Evolutionary conservation across 2,888 invertebrate species (phyloP).

Genomic region (Megamerina dolium): DNA sequence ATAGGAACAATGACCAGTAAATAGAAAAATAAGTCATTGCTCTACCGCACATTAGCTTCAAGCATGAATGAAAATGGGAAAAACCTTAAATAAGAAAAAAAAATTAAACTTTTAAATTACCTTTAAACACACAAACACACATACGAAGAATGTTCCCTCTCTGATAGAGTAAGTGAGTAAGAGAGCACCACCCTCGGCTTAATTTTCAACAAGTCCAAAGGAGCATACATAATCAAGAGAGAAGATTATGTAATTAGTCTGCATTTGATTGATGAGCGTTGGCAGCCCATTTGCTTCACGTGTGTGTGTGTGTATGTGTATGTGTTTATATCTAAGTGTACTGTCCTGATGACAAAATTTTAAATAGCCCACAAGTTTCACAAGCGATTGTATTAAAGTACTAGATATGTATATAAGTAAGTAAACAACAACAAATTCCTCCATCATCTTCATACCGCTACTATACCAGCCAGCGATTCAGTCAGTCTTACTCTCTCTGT

Average conservation of each 20-base stretch:
- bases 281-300: constrained; percentile 18
- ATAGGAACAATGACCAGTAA: no score
- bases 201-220: constrained; percentile 27
- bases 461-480: background rate
- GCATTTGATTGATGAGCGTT: constrained; percentile 49
- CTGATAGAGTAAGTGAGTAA: no score
- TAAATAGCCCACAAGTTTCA: constrained; percentile 13
- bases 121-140: constrained; percentile 1
- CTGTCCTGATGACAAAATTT: no score
- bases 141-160: background rate
- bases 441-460: background rate
- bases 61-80: no score
- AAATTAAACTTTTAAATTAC: constrained; percentile 12
- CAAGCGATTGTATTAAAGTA: background rate
- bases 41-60: no score
- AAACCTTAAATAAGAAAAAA: constrained; percentile 2
- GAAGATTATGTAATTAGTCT: constrained; percentile 50
- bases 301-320: no score
- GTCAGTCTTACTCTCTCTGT: background rate
- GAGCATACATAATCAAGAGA: constrained; percentile 47
- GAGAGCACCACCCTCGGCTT: no score
- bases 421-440: background rate
- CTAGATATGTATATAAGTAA: no score
- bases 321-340: no score
- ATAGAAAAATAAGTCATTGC: no score